Percentiles rank a stretch among this genome's conserved stretches.
phyloP scores from a whole-genome alignment of 2,888 invertebrate genomes.

The Tetanocera ferruginea region DNA sequence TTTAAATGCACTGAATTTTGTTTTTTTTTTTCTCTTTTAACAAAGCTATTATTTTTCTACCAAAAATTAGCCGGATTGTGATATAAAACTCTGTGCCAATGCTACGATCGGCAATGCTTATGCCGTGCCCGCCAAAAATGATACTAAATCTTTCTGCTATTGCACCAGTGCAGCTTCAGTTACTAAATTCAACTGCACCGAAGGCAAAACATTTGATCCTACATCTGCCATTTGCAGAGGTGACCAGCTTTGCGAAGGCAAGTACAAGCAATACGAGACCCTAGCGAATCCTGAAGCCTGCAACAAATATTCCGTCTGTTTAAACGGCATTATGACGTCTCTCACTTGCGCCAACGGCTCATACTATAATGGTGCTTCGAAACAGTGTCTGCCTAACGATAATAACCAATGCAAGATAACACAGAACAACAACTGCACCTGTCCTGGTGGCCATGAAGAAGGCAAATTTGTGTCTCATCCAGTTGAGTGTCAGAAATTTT shows the following conservation, averaged over 20 bases:
- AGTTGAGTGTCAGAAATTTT: slow-evolving; percentile 47
- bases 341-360: slow-evolving; percentile 46
- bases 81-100: slow-evolving; percentile 42
- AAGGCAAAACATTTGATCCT: slow-evolving; percentile 43
- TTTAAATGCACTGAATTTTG: background rate
- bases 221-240: slow-evolving; percentile 43
- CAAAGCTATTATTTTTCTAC: background rate
- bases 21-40: slow-evolving; percentile 9
- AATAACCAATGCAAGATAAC: slow-evolving; percentile 14
- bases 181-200: slow-evolving; percentile 45
- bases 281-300: slow-evolving; percentile 33
- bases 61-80: slow-evolving; percentile 38
- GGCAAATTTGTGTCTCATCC: slow-evolving; percentile 50
- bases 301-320: slow-evolving; percentile 47
- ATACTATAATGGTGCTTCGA: slow-evolving; percentile 38
- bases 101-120: slow-evolving; percentile 42
- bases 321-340: slow-evolving; percentile 41
- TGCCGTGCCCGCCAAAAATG: slow-evolving; percentile 45
- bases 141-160: slow-evolving; percentile 55
- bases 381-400: slow-evolving; percentile 20
- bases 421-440: slow-evolving; percentile 45
- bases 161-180: slow-evolving; percentile 48
- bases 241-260: slow-evolving; percentile 38
- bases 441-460: slow-evolving; percentile 50
- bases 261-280: slow-evolving; percentile 3